Percentiles rank a stretch among this genome's conserved stretches.
Evolutionary conservation across 2,888 invertebrate species (phyloP).

Genomic region (Blomia tropicalis): DNA sequence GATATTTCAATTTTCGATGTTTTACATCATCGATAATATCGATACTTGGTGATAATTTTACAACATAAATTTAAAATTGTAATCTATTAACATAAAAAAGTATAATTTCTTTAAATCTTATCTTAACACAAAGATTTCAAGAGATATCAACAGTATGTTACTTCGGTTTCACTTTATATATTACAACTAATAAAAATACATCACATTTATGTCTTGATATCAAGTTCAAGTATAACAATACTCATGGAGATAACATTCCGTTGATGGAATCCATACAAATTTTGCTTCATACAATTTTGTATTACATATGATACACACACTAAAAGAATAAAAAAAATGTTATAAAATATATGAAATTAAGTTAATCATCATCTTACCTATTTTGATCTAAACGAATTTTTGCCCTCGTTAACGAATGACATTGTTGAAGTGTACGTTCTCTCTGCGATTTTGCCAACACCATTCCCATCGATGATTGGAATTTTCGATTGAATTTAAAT

Average conservation of each 20-base stretch:
- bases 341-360: not conserved
- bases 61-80: no score
- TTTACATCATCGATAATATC: no score
- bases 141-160: no score
- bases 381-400: not conserved
- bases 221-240: slow-evolving; percentile 2
- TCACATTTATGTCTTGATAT: no score
- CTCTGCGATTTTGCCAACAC: not conserved
- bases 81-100: no score
- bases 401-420: no score
- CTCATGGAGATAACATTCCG: not conserved
- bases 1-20: no score
- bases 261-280: slow-evolving; percentile 7
- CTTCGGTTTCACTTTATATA: no score
- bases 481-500: not conserved
- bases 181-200: no score
- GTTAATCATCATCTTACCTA: not conserved
- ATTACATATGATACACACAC: slow-evolving; percentile 3
- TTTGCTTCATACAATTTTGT: not conserved
- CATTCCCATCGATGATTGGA: not conserved
- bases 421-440: not conserved
- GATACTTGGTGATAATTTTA: no score
- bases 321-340: slow-evolving; percentile 1
- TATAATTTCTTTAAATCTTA: no score
- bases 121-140: no score